These are phyloP conservation scores for Schizopygopsis pylzovi DNA, from an alignment of 2,797 vertebrate species.

Conservation along the genomic window DNA sequence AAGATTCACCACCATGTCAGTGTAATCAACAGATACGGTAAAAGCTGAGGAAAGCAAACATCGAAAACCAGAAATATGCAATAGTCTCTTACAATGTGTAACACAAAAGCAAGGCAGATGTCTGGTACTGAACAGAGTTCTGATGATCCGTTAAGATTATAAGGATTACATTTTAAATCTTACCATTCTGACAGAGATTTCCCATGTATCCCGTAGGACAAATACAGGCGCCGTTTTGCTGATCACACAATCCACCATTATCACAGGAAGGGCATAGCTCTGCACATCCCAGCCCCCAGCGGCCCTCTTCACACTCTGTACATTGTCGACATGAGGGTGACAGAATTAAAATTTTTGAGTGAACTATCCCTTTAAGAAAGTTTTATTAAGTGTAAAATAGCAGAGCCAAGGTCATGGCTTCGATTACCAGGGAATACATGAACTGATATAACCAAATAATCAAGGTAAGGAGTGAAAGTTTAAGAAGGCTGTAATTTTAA, in stretches of 20 bases:
- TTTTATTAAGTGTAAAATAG: slow-evolving; percentile 3
- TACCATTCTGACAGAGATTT: slow-evolving; percentile 79
- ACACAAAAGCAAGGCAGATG: background rate
- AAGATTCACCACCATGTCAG: slow-evolving; percentile 5
- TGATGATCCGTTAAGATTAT: background rate
- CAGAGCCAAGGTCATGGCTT: background rate
- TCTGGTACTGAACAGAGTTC: background rate
- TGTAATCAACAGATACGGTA: slow-evolving; percentile 18
- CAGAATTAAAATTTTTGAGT: background rate
- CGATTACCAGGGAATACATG: background rate
- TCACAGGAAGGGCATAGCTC: slow-evolving; percentile 77
- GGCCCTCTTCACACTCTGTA: slow-evolving; percentile 81
- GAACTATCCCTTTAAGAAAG: background rate
- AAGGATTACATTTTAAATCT: background rate
- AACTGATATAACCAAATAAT: slow-evolving; percentile 1
- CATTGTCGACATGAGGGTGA: background rate
- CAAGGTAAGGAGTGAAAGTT: background rate
- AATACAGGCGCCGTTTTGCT: slow-evolving; percentile 72
- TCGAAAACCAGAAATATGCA: background rate
- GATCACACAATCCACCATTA: slow-evolving; percentile 75
- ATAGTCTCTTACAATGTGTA: background rate
- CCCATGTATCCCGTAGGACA: slow-evolving; percentile 78
- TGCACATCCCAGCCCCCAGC: slow-evolving; percentile 83
- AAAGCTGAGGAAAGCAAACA: background rate
- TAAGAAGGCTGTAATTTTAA: no score